A percentile compares a stretch with the other conserved stretches of the same genome.
phyloP scores from a whole-genome alignment of 2,113 vertebrate species.

The Lepus americanus region DNA sequence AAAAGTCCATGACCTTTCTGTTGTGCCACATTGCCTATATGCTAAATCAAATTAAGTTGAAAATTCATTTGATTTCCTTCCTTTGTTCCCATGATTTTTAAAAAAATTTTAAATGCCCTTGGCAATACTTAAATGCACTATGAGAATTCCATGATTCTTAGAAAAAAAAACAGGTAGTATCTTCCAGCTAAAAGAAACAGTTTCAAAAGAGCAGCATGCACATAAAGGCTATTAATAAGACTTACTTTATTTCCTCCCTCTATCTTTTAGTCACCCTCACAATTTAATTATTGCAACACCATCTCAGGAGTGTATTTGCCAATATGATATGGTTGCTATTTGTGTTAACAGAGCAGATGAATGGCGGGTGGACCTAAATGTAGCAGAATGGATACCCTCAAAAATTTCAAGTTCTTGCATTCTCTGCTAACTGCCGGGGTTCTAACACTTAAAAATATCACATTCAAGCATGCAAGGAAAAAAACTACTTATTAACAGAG shows the following conservation, averaged over 20 bases:
- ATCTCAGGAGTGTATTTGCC: neutral
- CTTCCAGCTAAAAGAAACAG: neutral
- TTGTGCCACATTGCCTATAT: neutral
- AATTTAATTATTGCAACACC: neutral
- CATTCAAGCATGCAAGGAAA: neutral
- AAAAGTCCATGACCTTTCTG: too few relatives aligned
- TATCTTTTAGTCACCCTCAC: neutral
- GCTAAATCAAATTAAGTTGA: constrained; percentile 14
- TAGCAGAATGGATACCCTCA: constrained; percentile 40
- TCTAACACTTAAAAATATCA: constrained; percentile 65
- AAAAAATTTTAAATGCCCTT: neutral
- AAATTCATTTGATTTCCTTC: neutral
- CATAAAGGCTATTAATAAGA: constrained; percentile 4
- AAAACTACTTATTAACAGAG: constrained; percentile 9
- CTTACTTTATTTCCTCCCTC: neutral
- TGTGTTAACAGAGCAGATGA: constrained; percentile 59
- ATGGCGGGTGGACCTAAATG: constrained; percentile 27
- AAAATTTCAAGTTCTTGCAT: constrained; percentile 30
- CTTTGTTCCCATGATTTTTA: constrained; percentile 1
- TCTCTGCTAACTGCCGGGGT: neutral
- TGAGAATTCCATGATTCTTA: constrained; percentile 13
- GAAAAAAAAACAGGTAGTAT: neutral
- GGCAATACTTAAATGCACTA: neutral
- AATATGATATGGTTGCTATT: neutral
- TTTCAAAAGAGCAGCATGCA: constrained; percentile 24